Conservation (phyloP, 1,140 invertebrate species). For the Papilio glaucus region DNA sequence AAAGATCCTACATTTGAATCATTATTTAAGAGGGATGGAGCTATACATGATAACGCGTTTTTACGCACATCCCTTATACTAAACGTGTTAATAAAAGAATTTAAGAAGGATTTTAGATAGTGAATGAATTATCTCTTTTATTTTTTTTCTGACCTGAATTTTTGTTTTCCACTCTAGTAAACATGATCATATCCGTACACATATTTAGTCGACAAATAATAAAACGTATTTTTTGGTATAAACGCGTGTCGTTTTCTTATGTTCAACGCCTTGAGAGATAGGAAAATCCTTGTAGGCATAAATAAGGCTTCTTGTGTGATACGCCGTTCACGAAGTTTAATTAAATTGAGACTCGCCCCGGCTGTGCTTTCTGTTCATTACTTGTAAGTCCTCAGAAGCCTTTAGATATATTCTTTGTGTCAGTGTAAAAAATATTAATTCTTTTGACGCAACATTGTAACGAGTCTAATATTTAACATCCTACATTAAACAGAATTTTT, state of each 20-base stretch:
- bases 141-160: not conserved
- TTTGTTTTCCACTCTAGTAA: not conserved
- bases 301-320: not conserved
- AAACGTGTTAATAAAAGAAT: slow-evolving; percentile 4
- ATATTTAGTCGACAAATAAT: not conserved
- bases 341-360: not conserved
- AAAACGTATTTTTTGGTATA: not conserved
- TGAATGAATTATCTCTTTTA: not conserved
- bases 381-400: slow-evolving; percentile 4
- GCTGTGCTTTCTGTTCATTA: not conserved
- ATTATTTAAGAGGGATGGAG: not conserved
- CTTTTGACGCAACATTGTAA: not conserved
- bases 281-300: not conserved
- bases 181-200: not conserved
- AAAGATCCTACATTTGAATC: not conserved
- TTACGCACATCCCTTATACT: not conserved
- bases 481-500: no score
- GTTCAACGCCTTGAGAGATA: not conserved
- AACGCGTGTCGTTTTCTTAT: not conserved
- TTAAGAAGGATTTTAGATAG: not conserved
- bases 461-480: no score
- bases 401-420: not conserved
- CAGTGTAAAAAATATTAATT: not conserved
- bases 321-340: not conserved
- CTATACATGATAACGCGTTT: not conserved